Conservation (phyloP, 2,113 vertebrate species). For the Hippocampus mohnikei region DNA sequence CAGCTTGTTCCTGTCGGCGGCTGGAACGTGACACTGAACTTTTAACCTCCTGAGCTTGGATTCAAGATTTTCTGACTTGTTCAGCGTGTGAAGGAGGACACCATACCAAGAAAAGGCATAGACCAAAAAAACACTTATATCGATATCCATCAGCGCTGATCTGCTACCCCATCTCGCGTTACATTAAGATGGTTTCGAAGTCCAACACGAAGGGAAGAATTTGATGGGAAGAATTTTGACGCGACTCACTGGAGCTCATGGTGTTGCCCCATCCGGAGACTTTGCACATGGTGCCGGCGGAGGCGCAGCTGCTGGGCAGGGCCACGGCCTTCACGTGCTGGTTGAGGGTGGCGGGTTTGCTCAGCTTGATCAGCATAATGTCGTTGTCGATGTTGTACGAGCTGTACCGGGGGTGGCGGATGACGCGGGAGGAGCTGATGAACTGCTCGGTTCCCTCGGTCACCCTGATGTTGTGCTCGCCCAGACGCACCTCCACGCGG, state of each 20-base stretch:
- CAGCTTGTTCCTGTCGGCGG: slow-evolving; percentile 49
- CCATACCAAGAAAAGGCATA: not conserved
- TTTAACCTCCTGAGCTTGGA: slow-evolving; percentile 74
- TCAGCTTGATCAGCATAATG: slow-evolving; percentile 81
- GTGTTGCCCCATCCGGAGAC: slow-evolving; percentile 85
- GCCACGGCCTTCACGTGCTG: slow-evolving; percentile 61
- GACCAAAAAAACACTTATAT: not conserved
- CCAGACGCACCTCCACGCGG: slow-evolving; percentile 61
- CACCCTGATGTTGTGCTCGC: slow-evolving; percentile 65
- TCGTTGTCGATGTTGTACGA: slow-evolving; percentile 71
- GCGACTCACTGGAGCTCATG: slow-evolving; percentile 66
- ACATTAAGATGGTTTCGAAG: not conserved
- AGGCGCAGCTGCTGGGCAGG: slow-evolving; percentile 66
- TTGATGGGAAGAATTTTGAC: no score
- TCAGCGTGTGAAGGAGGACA: not conserved
- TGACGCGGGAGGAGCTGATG: slow-evolving; percentile 40
- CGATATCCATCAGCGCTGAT: no score
- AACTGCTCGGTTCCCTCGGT: slow-evolving; percentile 62
- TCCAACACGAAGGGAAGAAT: slow-evolving; percentile 2
- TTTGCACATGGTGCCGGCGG: slow-evolving; percentile 71
- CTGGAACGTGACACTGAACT: slow-evolving; percentile 74
- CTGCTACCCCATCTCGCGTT: not conserved
- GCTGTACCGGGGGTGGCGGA: slow-evolving; percentile 66
- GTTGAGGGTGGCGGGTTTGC: slow-evolving; percentile 48
- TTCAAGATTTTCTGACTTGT: not conserved